phyloP scores from a whole-genome alignment of 2,797 vertebrate species.

The Melanotaenia parkinsoni region DNA sequence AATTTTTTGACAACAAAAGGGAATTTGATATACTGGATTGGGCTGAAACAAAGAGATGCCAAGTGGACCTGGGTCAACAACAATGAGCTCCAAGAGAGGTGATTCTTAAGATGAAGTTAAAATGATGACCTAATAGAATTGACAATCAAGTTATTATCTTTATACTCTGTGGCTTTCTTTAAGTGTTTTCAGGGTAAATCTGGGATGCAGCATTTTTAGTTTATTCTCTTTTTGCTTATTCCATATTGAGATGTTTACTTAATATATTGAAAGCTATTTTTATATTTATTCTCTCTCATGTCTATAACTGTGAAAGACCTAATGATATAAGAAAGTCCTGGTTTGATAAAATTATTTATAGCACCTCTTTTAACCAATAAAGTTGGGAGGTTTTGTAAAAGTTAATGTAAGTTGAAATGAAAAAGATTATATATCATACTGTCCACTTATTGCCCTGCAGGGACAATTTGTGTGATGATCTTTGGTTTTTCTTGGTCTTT shows the following conservation, averaged over 20 bases:
- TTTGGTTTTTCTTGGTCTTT: too few species aligned
- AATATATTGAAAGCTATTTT: background rate
- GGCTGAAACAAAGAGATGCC: constrained; percentile 42
- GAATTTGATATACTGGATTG: constrained; percentile 77
- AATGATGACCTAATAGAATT: background rate
- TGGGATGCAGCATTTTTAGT: background rate
- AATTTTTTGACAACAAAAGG: constrained; percentile 60
- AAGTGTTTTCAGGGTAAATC: background rate
- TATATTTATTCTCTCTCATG: background rate
- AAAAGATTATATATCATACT: too few species aligned
- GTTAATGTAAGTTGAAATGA: too few species aligned
- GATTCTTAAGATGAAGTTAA: background rate
- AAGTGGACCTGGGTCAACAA: constrained; percentile 77
- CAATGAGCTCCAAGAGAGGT: constrained; percentile 56
- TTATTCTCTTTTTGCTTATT: background rate
- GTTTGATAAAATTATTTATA: background rate
- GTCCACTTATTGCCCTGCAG: too few species aligned
- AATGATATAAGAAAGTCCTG: background rate
- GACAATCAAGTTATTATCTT: background rate
- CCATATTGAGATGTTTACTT: background rate
- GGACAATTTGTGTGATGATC: too few species aligned
- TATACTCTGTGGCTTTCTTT: too few species aligned
- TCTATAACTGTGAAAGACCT: background rate
- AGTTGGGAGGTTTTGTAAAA: too few species aligned
- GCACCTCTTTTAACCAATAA: background rate